phyloP scores from a whole-genome alignment of 1,140 invertebrate species.

The Drosophila malerkotliana region DNA sequence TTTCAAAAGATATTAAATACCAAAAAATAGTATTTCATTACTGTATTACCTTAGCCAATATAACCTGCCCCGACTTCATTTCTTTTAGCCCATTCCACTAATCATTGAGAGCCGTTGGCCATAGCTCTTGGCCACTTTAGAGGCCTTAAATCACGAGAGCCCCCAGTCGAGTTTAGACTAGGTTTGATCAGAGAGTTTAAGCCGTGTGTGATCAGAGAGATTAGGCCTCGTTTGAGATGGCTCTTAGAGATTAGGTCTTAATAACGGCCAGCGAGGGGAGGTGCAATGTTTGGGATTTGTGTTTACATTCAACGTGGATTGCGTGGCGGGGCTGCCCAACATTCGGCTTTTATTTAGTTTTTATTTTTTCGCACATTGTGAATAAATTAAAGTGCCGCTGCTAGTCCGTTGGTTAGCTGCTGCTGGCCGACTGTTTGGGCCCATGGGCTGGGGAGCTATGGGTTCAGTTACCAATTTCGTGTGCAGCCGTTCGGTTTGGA shows the following conservation, averaged over 20 bases:
- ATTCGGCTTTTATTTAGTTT: constrained; percentile 73
- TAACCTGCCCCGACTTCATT: background rate
- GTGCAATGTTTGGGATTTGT: constrained; percentile 49
- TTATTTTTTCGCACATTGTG: constrained; percentile 81
- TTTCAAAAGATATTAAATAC: background rate
- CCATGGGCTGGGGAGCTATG: constrained; percentile 8
- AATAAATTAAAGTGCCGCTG: constrained; percentile 70
- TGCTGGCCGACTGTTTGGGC: constrained; percentile 13
- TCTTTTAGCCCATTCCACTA: constrained; percentile 11
- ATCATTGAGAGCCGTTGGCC: constrained; percentile 30
- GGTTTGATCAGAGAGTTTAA: constrained; percentile 13
- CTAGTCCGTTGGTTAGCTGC: background rate
- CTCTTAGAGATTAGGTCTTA: constrained; percentile 1
- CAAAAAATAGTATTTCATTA: background rate
- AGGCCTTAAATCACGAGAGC: constrained; percentile 70
- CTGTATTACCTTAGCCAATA: background rate
- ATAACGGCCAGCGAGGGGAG: constrained; percentile 3
- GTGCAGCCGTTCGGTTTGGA: constrained; percentile 60
- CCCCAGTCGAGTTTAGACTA: constrained; percentile 34
- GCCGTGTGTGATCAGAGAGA: constrained; percentile 19
- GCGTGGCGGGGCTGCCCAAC: constrained; percentile 60
- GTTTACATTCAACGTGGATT: constrained; percentile 53
- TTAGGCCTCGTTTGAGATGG: constrained; percentile 29
- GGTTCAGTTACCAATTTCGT: constrained; percentile 67
- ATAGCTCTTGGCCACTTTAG: constrained; percentile 42